These are phyloP conservation scores for Pristionchus mayeri DNA, from an alignment of 2,888 invertebrate genomes.

Conservation along the genomic window DNA sequence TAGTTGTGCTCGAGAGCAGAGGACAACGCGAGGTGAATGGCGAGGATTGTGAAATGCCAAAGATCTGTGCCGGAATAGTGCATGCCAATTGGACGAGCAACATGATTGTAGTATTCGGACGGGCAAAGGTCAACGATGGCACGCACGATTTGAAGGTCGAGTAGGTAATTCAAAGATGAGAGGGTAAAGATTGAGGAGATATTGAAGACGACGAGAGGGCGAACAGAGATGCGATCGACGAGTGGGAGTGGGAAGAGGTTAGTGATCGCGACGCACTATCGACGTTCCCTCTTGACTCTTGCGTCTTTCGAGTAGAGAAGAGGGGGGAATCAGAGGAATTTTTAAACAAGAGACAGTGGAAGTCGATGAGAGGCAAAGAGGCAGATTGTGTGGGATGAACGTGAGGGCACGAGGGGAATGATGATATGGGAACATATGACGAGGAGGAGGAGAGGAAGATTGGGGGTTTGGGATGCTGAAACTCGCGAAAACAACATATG, in stretches of 20 bases:
- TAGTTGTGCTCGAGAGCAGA: too few species aligned
- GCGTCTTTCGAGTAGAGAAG: too few species aligned
- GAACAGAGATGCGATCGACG: background rate
- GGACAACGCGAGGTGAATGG: too few species aligned
- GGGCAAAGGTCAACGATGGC: background rate
- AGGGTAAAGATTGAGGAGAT: background rate
- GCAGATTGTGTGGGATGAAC: background rate
- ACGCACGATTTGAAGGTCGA: background rate
- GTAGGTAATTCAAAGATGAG: background rate
- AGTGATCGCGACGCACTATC: too few species aligned
- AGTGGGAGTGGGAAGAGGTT: too few species aligned
- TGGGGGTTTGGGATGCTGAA: background rate
- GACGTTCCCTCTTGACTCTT: too few species aligned
- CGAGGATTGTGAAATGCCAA: too few species aligned
- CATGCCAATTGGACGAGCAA: too few species aligned
- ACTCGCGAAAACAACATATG: too few species aligned
- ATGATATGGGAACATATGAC: background rate
- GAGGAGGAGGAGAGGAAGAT: background rate
- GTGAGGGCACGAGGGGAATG: background rate
- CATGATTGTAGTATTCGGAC: too few species aligned
- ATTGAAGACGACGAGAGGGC: background rate
- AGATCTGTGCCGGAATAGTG: too few species aligned
- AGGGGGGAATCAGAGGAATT: too few species aligned
- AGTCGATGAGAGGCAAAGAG: background rate
- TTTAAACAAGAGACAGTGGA: background rate